These are phyloP conservation scores for Pungitius pungitius DNA, from an alignment of 2,113 vertebrate species.

Conservation along the genomic window DNA sequence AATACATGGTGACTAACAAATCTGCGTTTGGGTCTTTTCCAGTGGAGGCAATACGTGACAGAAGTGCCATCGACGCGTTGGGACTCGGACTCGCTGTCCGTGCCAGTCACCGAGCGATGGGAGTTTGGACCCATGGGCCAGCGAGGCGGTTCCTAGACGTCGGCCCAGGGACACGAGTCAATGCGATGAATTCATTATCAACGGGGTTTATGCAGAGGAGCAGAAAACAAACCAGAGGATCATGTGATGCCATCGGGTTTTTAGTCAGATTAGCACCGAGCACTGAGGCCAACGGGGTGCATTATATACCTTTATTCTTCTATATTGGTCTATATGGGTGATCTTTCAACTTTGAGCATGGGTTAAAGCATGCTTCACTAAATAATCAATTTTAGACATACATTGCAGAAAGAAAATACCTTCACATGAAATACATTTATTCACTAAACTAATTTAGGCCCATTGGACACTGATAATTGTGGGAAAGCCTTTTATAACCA, in stretches of 20 bases:
- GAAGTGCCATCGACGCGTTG: too few species aligned
- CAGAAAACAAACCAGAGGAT: constrained; percentile 37
- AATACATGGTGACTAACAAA: too few species aligned
- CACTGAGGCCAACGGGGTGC: not conserved
- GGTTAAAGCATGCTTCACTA: too few species aligned
- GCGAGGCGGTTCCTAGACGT: constrained; percentile 31
- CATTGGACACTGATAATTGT: not conserved
- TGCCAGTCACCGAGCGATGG: constrained; percentile 29
- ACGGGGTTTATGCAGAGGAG: constrained; percentile 22
- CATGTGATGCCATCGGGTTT: constrained; percentile 33
- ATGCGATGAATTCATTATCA: constrained; percentile 47
- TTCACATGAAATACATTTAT: not conserved
- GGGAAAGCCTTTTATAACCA: not conserved
- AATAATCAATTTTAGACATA: not conserved
- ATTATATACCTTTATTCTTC: too few species aligned
- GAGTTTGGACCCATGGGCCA: constrained; percentile 35
- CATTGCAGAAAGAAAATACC: not conserved
- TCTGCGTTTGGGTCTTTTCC: too few species aligned
- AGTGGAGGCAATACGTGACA: too few species aligned
- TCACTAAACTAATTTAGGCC: not conserved
- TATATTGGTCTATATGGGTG: too few species aligned
- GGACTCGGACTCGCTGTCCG: not conserved
- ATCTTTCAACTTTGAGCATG: not conserved
- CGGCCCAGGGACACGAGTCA: constrained; percentile 41
- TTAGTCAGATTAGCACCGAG: constrained; percentile 11